These are phyloP conservation scores for Hirundichthys speculiger DNA, from an alignment of 2,113 vertebrate species.

Conservation along the genomic window DNA sequence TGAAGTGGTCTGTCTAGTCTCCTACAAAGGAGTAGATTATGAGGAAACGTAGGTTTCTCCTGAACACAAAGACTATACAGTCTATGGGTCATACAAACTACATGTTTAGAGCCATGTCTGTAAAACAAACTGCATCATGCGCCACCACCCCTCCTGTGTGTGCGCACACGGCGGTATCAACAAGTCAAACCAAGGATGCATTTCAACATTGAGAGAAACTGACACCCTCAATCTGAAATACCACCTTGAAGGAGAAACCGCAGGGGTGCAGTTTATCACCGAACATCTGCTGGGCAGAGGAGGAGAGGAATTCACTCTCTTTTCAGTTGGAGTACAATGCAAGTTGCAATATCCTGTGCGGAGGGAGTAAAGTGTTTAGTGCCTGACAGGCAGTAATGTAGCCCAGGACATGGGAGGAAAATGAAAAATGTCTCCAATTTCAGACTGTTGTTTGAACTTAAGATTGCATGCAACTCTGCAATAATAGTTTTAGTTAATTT, in stretches of 20 bases:
- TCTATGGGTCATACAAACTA: background rate
- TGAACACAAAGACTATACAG: background rate
- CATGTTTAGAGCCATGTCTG: background rate
- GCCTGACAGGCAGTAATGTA: conserved; percentile 27
- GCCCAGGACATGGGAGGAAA: background rate
- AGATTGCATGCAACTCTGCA: too few species aligned
- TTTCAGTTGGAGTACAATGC: conserved; percentile 13
- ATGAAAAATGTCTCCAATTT: background rate
- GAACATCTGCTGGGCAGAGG: conserved; percentile 56
- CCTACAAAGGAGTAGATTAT: too few species aligned
- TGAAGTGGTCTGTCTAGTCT: too few species aligned
- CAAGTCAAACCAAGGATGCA: background rate
- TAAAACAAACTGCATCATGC: conserved; percentile 5
- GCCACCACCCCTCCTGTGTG: conserved; percentile 1
- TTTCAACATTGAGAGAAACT: conserved; percentile 5
- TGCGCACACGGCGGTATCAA: background rate
- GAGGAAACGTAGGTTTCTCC: too few species aligned
- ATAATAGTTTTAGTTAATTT: too few species aligned
- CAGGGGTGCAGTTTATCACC: conserved; percentile 34
- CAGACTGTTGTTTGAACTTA: too few species aligned
- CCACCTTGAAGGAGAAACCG: conserved; percentile 42
- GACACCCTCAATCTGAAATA: conserved; percentile 25
- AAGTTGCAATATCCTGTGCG: conserved; percentile 43
- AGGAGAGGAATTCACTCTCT: conserved; percentile 36
- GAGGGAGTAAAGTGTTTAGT: conserved; percentile 36